Base-by-base conservation (phyloP, 2,888 invertebrate genomes). In the Philaethria dido region DNA sequence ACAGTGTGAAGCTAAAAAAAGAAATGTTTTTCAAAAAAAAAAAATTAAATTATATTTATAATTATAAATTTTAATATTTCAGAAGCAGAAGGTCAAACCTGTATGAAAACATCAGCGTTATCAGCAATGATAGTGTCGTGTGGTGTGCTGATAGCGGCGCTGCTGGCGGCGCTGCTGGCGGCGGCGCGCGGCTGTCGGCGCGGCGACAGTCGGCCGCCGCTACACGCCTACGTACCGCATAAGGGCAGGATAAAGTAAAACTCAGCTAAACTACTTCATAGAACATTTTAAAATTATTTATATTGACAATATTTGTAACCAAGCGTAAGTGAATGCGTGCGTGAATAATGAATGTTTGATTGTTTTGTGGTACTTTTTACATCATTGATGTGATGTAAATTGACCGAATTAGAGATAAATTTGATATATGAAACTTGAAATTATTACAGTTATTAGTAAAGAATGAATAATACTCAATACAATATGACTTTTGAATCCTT, bases 171-270 rank as follows among this genome's bases (percentile, higher is more conserved):
- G 0, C 92, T 97, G 25, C 90, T 97, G 73, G 95, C 96, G 0
- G 95, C 97, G 67, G 97, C 97, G 78, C 94, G 96, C 14, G 94
- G 96, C 71, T 94, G 97, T 86, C 93, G 96, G 71, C 93, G 95
- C 72, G 89, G 94, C 20, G 93, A 93, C 70, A 85, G 86, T 25
- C 86, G 86, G 65, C 83, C 89, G 5, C 86, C 93, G 0, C 92
- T 88, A 55, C 86, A 88, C 72, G 90, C 94, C 0, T 95, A 95
- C 73, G 93, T 95, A 25, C 94, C 94, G 25, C 95, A 95, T 72
- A 95, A 95, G 77, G 95, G 94, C 69, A 92, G 94, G 75, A 94
- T 95, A 74, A 93, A 94, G 82, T 94, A 90, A 77, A 4, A 25
- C 13, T 3, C 6, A 3, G 11, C 1, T 14, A 45, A 29, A 29